Conservation (phyloP, 2,113 vertebrate genomes). For the Gobius niger region DNA sequence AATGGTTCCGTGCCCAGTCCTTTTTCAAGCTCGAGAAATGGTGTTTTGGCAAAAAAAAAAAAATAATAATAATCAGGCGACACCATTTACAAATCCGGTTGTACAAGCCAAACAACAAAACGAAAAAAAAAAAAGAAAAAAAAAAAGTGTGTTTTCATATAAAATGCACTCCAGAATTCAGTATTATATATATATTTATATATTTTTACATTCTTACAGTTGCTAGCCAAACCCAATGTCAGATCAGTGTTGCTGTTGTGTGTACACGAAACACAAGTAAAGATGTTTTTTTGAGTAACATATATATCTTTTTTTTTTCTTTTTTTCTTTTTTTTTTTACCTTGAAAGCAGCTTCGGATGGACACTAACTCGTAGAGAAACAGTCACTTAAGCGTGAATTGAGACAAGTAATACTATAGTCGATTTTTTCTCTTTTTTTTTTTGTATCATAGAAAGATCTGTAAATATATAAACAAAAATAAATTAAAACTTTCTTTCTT, state of each 20-base stretch:
- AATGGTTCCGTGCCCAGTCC: constrained; percentile 50
- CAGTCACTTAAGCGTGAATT: constrained; percentile 68
- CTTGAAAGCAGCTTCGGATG: constrained; percentile 63
- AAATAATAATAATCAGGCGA: constrained; percentile 9
- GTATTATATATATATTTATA: constrained; percentile 25
- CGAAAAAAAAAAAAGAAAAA: too few species aligned
- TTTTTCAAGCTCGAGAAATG: constrained; percentile 28
- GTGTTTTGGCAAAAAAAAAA: constrained; percentile 22
- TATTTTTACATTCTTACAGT: constrained; percentile 70
- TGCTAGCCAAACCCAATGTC: constrained; percentile 44
- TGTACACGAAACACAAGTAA: constrained; percentile 54
- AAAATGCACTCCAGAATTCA: constrained; percentile 69
- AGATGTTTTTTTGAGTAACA: constrained; percentile 35
- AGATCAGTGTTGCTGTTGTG: constrained; percentile 49
- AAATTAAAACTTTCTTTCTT: constrained; percentile 36
- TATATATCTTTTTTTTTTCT: neutral
- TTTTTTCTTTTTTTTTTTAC: constrained; percentile 33
- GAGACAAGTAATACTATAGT: constrained; percentile 54
- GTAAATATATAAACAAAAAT: constrained; percentile 44
- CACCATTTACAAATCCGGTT: constrained; percentile 14
- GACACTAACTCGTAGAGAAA: constrained; percentile 63
- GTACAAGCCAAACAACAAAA: constrained; percentile 18
- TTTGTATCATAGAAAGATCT: constrained; percentile 55
- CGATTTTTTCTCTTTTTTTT: constrained; percentile 45
- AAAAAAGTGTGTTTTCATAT: constrained; percentile 56